Percentiles rank a stretch among this genome's conserved stretches.
These are phyloP conservation scores for Pogonophryne albipinna DNA, from an alignment of 2,797 vertebrate genomes.

Conservation along the genomic window DNA sequence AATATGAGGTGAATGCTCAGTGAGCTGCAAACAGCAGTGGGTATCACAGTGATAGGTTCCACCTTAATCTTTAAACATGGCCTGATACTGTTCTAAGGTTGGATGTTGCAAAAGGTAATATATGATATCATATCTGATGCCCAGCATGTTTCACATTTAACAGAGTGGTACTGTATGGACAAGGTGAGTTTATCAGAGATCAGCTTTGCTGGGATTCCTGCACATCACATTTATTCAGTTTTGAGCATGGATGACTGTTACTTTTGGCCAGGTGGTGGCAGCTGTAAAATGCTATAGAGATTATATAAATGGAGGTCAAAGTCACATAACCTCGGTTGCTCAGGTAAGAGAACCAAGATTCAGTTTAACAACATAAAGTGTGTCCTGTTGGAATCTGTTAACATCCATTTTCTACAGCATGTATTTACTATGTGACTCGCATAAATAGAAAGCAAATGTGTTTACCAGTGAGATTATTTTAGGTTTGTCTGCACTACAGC, in stretches of 20 bases:
- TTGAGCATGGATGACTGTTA: conserved; percentile 25
- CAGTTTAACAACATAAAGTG: no score
- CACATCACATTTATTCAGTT: conserved; percentile 52
- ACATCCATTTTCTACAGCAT: no score
- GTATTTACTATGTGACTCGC: background rate
- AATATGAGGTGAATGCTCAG: conserved; percentile 54
- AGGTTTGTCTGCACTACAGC: background rate
- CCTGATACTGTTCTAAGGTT: conserved; percentile 8
- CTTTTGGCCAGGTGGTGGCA: conserved; percentile 32
- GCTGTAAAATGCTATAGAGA: conserved; percentile 31
- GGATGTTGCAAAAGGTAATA: conserved; percentile 20
- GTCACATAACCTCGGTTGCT: conserved; percentile 43
- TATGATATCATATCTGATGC: conserved; percentile 40
- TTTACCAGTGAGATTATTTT: background rate
- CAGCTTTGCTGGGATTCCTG: conserved; percentile 26
- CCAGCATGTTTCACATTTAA: conserved; percentile 35
- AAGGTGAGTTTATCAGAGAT: conserved; percentile 57
- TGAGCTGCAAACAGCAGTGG: conserved; percentile 45
- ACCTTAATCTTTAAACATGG: conserved; percentile 23
- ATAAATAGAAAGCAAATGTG: background rate
- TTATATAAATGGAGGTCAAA: conserved; percentile 66
- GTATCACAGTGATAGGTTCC: conserved; percentile 38
- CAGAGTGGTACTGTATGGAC: conserved; percentile 21
- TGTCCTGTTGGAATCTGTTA: no score
- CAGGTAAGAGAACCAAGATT: conserved; percentile 15